Base-by-base conservation (phyloP, 2,113 vertebrate species). In the Chiloscyllium plagiosum region DNA sequence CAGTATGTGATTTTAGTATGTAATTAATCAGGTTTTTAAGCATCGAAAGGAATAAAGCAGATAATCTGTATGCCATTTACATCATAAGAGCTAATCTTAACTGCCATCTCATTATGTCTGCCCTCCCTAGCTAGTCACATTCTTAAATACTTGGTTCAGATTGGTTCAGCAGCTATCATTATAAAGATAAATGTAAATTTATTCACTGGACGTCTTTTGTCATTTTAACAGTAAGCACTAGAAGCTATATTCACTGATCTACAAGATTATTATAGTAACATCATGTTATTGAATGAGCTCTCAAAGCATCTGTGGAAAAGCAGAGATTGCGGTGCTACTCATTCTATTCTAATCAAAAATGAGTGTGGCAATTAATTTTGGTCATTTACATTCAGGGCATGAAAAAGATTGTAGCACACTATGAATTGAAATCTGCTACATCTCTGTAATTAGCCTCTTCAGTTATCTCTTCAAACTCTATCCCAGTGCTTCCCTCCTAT, bases 121-220 rank as follows among this genome's bases (percentile, higher is more conserved):
- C 33, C n/a, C 42, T 24, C 22, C 24, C 66, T 20, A 29, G 24
- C 66, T 0, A 4, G 92, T 17, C 92, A 42, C 8, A 24, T n/a
- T 37, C 65, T 20, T 94, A 65, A 19, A n/a, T 69, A 19, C 42
- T 66, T 94, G 33, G 37, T 3, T 69, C 33, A 69, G 37, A 47
- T 69, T 10, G n/a, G 20, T 70, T 26, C 17, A 10, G 37, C n/a
- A 94, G 65, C 8, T 13, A 68, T 12, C 42, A 29, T 69, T 90
- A 70, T 26, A 94, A 47, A 70, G n/a, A 94, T 69, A 70, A 94
- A 94, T 70, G 61, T 10, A 42, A 20, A 94, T 94, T 69, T 69
- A 69, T 94, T 94, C 37, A 94, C 65, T 69, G 26, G 26, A 17
- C 47, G 37, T 10, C 87, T 33, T 69, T 47, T 69, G 92, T 94